Base-by-base conservation (phyloP, 2,888 invertebrate genomes). In the Drosophila pullipes region DNA sequence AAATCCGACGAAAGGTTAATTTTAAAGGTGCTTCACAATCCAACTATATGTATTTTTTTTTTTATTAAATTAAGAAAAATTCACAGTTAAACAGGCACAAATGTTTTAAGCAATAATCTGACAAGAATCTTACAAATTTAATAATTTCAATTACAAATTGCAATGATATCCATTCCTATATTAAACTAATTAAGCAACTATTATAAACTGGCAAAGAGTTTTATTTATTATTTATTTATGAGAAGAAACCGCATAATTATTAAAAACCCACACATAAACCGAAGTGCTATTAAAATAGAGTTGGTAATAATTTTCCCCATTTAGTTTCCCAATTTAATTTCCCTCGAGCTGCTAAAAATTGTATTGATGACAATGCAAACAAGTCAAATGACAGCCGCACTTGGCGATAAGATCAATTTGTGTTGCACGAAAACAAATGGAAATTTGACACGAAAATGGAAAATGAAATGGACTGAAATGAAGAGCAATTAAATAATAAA, bases 341-440 rank as follows among this genome's bases (percentile, higher is more conserved):
- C 35, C 30, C 33, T n/a, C 47, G 50, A 41, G 11, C 44, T 73
- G 41, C 35, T 64, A 49, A 75, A 76, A 85, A 80, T 74, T 74
- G 76, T 83, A 80, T 67, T 88, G 89, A 87, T 87, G 86, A 87
- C 86, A 86, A 69, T 74, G 82, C 81, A 88, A 86, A 86, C 89
- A 78, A 77, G 76, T 68, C 65, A 72, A 85, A 77, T 75, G 78
- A 86, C 82, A 76, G 77, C 50, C 58, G 6, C 28, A 50, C 31
- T 35, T 49, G 61, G 58, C 63, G 76, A 89, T 77, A 82, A 65
- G 63, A 52, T 54, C 49, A 67, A 68, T 65, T 55, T 61, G 49
- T 25, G 62, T 66, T 75, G 74, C 80, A 73, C 62, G 74, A 66
- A 73, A 72, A 67, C 54, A 81, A 85, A 85, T 90, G 83, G 76